A percentile compares a stretch with the other conserved stretches of the same genome.
Evolutionary conservation across 2,113 vertebrate species (phyloP).

Genomic region (Phyllostomus discolor): DNA sequence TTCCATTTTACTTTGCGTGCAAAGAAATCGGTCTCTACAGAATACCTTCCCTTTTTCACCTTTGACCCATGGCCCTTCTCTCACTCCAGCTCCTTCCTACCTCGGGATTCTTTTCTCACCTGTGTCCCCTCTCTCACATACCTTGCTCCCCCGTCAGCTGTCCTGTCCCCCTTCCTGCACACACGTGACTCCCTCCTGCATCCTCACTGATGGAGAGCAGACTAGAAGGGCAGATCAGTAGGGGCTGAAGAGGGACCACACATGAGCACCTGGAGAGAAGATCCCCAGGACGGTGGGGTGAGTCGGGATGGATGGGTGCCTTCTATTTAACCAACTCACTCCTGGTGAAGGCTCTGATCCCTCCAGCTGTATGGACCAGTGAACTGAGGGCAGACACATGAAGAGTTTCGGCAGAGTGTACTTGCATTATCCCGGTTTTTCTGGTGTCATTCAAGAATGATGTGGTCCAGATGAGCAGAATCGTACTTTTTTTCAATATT

Average conservation of each 20-base stretch:
- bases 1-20: background rate
- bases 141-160: too few relatives aligned
- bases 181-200: background rate
- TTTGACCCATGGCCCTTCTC: background rate
- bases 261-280: background rate
- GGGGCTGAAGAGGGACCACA: background rate
- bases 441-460: background rate
- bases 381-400: background rate
- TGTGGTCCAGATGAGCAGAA: background rate
- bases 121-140: background rate
- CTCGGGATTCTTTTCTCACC: too few relatives aligned
- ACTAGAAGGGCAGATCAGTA: background rate
- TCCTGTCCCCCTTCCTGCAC: background rate
- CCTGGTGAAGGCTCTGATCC: background rate
- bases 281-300: background rate
- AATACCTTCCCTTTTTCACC: background rate
- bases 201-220: background rate
- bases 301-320: too few relatives aligned
- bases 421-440: background rate
- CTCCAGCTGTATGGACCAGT: background rate
- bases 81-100: background rate
- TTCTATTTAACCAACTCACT: background rate
- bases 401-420: background rate
- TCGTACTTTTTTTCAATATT: background rate
- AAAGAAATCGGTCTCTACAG: background rate